Base-by-base conservation (phyloP, 2,888 invertebrate genomes). In the Aleiodes alternator region DNA sequence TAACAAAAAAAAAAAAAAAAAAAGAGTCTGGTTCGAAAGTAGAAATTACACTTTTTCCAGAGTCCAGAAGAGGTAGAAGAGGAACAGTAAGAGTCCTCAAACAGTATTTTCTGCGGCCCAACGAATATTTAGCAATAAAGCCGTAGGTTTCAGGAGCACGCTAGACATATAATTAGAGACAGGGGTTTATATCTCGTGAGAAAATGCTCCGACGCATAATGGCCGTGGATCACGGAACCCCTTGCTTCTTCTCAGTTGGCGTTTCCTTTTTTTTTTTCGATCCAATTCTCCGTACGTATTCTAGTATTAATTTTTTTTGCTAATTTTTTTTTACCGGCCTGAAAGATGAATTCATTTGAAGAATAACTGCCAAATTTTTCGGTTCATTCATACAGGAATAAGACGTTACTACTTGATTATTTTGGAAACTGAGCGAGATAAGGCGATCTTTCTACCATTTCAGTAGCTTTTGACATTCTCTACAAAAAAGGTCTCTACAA, bases 81-180 rank as follows among this genome's bases (percentile, higher is more conserved):
- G 59, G 75, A 51, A 51, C 72, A 48, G 69, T 43, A 50, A 29
- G 70, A 43, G 43, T 43, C 43, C 43, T 43, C 43, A 38, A 38
- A 38, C 38, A 7, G 38, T 38, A 38, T 38, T 38, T 61, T 66
- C 70, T 69, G 76, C 70, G 56, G 69, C 68, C 75, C 64, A 68
- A 70, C 64, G 78, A 80, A 80, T 82, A 80, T 87, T 87, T 84
- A 86, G 85, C 84, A 83, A 85, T 85, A 85, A 85, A 85, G 82
- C 85, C 84, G 84, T 85, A 84, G 85, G 83, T 87, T 87, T 86
- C 84, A 85, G 86, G 84, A 87, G 84, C 84, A 84, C 80, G 83
- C 87, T 87, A 88, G 87, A 88, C 87, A 87, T 87, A 86, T 87
- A 87, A 88, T 88, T 87, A 87, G 84, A 87, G 84, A 29, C 70